Evolutionary conservation across 1,140 invertebrate genomes (phyloP).

Genomic region (Danaus plexippus): DNA sequence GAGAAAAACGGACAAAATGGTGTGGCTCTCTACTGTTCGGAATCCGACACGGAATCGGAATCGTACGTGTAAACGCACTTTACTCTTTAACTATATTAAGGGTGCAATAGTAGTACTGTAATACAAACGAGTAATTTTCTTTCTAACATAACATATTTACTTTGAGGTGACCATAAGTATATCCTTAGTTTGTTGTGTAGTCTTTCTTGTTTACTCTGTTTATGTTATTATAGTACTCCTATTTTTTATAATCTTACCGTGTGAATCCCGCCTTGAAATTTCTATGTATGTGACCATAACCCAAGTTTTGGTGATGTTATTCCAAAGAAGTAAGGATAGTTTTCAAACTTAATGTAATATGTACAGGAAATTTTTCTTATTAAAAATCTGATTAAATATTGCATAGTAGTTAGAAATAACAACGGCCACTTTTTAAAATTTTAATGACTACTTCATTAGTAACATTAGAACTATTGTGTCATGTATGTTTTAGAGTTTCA

Average conservation of each 20-base stretch:
- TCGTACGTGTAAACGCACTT: constrained; percentile 56
- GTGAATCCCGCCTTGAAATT: constrained; percentile 64
- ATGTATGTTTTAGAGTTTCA: constrained; percentile 38
- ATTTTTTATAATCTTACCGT: constrained; percentile 31
- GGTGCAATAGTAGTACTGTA: constrained; percentile 25
- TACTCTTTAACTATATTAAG: constrained; percentile 19
- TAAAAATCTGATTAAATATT: constrained; percentile 27
- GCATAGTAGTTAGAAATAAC: constrained; percentile 32
- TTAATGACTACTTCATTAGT: constrained; percentile 24
- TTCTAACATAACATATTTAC: constrained; percentile 1
- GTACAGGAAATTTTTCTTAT: constrained; percentile 41
- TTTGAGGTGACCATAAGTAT: too few relatives aligned
- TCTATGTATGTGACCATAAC: constrained; percentile 65
- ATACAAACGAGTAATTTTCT: constrained; percentile 7
- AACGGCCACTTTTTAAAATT: constrained; percentile 27
- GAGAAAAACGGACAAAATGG: constrained; percentile 53
- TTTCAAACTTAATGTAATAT: constrained; percentile 53
- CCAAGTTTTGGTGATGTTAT: constrained; percentile 68
- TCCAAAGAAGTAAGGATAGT: constrained; percentile 69
- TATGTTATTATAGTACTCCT: constrained; percentile 21
- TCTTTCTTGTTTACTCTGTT: constrained; percentile 5
- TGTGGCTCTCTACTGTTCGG: constrained; percentile 60
- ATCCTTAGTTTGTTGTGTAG: constrained; percentile 3
- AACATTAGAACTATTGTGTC: constrained; percentile 36
- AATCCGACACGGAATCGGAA: constrained; percentile 68